Evolutionary conservation across 1,140 invertebrate species (phyloP).

Genomic region (Papilio polytes): DNA sequence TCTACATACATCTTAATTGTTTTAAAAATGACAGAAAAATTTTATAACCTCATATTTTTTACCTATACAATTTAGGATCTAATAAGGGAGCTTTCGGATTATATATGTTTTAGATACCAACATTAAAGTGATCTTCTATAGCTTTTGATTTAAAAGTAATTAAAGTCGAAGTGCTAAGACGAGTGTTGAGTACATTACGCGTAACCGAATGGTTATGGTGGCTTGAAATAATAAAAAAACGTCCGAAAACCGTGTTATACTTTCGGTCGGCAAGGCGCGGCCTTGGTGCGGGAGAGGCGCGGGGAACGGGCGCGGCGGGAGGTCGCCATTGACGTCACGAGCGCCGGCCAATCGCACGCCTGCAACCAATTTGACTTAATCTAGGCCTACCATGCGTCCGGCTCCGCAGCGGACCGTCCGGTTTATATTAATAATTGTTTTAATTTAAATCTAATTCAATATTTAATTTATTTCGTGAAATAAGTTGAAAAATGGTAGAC

Average conservation of each 20-base stretch:
- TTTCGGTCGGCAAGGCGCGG: constrained; percentile 71
- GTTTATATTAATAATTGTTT: neutral
- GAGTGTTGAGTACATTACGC: constrained; percentile 26
- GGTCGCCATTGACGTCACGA: constrained; percentile 78
- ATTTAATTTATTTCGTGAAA: neutral
- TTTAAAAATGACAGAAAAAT: too few relatives aligned
- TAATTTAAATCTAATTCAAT: neutral
- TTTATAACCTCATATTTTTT: too few relatives aligned
- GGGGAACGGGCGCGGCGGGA: constrained; percentile 61
- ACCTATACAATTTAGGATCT: neutral
- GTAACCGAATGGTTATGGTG: constrained; percentile 21
- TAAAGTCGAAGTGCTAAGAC: neutral
- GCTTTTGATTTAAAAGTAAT: neutral
- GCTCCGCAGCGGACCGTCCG: neutral
- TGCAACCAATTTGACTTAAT: constrained; percentile 63
- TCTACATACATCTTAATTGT: too few relatives aligned
- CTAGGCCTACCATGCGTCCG: constrained; percentile 39
- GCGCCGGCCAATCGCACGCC: constrained; percentile 66
- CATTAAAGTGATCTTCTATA: neutral
- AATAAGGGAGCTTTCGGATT: neutral
- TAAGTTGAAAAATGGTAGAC: too few relatives aligned
- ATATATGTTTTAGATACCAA: neutral
- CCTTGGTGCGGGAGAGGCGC: constrained; percentile 62
- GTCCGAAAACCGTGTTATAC: constrained; percentile 76
- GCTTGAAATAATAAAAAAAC: constrained; percentile 57